Evolutionary conservation across 2,113 vertebrate genomes (phyloP).

Genomic region (Plectropomus leopardus): DNA sequence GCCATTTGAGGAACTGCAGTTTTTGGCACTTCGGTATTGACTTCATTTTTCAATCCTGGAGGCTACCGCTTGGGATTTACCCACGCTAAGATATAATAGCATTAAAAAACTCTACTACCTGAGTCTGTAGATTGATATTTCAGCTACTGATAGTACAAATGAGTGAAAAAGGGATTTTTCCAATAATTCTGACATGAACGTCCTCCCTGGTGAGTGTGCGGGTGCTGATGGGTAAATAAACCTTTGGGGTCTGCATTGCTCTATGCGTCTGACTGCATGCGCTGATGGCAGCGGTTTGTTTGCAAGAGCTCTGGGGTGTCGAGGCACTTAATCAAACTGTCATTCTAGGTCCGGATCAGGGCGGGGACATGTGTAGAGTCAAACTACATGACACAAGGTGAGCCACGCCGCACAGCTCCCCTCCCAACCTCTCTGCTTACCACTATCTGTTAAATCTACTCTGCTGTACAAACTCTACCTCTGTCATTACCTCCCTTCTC

Average conservation of each 20-base stretch:
- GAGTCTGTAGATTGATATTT: neutral
- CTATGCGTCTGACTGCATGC: neutral
- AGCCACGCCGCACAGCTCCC: neutral
- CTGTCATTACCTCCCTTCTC: constrained; percentile 15
- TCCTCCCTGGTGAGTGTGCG: neutral
- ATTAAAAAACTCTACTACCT: neutral
- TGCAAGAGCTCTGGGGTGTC: constrained; percentile 35
- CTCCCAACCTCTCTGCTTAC: neutral
- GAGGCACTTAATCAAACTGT: constrained; percentile 72
- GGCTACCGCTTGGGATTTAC: neutral
- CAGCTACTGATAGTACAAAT: neutral
- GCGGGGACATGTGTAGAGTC: constrained; percentile 36
- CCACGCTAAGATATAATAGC: neutral
- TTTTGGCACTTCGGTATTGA: no score
- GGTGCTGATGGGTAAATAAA: neutral
- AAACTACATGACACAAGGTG: constrained; percentile 14
- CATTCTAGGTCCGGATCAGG: constrained; percentile 31
- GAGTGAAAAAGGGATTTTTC: neutral
- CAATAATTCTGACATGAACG: neutral
- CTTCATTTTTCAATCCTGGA: no score
- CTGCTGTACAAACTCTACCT: constrained; percentile 10
- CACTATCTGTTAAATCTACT: constrained; percentile 18
- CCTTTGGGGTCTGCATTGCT: neutral
- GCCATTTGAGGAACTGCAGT: no score
- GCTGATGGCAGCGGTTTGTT: constrained; percentile 32